Percentiles rank a stretch among this genome's conserved stretches.
Evolutionary conservation across 2,797 vertebrate species (phyloP).

Genomic region (Trematomus bernacchii): DNA sequence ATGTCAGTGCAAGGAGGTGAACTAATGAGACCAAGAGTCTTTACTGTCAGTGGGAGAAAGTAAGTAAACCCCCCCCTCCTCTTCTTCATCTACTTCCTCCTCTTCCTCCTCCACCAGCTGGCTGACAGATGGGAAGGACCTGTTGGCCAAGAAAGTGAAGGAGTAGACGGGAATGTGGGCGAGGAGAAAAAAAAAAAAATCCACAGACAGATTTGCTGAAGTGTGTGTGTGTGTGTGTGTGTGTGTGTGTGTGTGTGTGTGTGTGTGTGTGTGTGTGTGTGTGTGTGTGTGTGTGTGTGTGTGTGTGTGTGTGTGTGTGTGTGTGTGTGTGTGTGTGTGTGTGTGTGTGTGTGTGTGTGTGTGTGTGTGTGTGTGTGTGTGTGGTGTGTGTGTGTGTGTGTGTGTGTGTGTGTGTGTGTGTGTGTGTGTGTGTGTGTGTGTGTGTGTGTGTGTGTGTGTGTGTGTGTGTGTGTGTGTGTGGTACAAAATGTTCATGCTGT

Average conservation of each 20-base stretch:
- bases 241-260: constrained; percentile 38
- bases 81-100: constrained; percentile 15
- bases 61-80: constrained; percentile 59
- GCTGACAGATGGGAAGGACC: constrained; percentile 81
- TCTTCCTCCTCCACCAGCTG: constrained; percentile 77
- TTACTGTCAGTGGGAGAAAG: constrained; percentile 74
- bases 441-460: constrained; percentile 26
- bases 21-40: constrained; percentile 74
- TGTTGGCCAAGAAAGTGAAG: constrained; percentile 75
- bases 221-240: constrained; percentile 41
- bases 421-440: too few species aligned
- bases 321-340: too few species aligned
- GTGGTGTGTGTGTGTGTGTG: too few species aligned
- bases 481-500: constrained; percentile 58
- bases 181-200: constrained; percentile 27
- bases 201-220: constrained; percentile 59
- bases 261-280: constrained; percentile 46
- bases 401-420: constrained; percentile 38
- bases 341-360: too few species aligned
- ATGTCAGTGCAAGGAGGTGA: constrained; percentile 52
- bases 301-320: too few species aligned
- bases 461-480: constrained; percentile 29
- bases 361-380: too few species aligned
- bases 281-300: too few species aligned
- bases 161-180: constrained; percentile 59